These are phyloP conservation scores for Ctenosaura bakeri DNA, from an alignment of 2,797 vertebrate genomes.

Conservation along the genomic window DNA sequence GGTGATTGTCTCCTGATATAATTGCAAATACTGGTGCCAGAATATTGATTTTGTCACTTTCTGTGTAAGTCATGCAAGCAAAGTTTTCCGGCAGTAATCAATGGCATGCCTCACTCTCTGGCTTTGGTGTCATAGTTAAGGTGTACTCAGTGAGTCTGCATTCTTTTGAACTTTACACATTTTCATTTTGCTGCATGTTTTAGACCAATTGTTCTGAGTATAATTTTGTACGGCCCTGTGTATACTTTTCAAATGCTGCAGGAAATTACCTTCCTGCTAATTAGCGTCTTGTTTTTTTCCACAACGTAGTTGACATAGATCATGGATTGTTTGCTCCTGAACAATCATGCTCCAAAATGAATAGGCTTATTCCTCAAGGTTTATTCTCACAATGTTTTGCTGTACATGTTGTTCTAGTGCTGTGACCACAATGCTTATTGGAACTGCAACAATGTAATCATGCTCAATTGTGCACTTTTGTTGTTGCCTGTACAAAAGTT, in stretches of 20 bases:
- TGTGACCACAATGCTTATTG: neutral
- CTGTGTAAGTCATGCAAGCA: neutral
- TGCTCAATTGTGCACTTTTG: neutral
- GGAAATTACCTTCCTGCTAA: neutral
- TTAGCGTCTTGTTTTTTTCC: neutral
- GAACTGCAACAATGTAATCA: conserved; percentile 2
- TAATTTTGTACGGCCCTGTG: neutral
- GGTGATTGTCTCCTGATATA: neutral
- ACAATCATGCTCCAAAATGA: conserved; percentile 17
- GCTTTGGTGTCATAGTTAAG: neutral
- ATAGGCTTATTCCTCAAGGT: conserved; percentile 19
- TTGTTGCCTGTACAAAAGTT: neutral
- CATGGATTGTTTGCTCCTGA: neutral
- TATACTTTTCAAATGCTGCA: neutral
- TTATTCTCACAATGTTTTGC: conserved; percentile 1
- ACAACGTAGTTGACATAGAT: neutral
- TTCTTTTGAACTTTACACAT: neutral
- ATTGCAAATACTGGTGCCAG: neutral
- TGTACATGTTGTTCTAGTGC: conserved; percentile 1
- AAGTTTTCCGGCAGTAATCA: neutral
- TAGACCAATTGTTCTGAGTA: conserved; percentile 3
- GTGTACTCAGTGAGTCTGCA: neutral
- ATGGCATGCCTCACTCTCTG: neutral
- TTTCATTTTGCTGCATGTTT: neutral
- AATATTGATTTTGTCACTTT: neutral